Base-by-base conservation (phyloP, 2,888 invertebrate genomes). In the Beris morrisii region DNA sequence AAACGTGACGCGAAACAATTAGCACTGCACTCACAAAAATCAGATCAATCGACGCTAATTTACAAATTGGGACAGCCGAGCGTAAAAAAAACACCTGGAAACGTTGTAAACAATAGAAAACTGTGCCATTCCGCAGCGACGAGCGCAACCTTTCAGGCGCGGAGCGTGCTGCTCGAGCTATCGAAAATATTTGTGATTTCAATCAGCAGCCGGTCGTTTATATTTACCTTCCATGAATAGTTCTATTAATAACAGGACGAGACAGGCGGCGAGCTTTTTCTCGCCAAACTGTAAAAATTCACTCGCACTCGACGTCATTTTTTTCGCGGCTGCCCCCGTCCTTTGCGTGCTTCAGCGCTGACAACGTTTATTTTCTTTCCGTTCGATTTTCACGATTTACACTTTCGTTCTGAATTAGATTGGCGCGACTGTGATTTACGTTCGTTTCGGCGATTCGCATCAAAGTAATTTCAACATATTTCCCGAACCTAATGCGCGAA, bases 201-300 rank as follows among this genome's bases (percentile, higher is more conserved):
- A 22, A 22, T 22, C 22, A 22, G 22, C 22, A 22, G 38, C 1
- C 38, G 5, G 38, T 3, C 38, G 38, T 46, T 6, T 58, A n/a
- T 30, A 81, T 83, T 82, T 79, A 89, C 89, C 87, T 80, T 89
- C 87, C 81, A 88, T 83, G 75, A 88, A 83, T 78, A 88, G 77
- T 83, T 89, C 87, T 80, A 88, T 80, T 69, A 87, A 80, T 82
- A 89, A 82, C 74, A 89, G 81, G 74, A 88, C 81, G 78, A 89
- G 81, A 82, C 86, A 88, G 75, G 87, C 86, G 71, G 86, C 84
- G 74, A 88, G 76, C 83, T 85, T 87, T 78, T 86, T 85, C 82
- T 86, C 86, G 46, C 55, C 56, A 11, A 65, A 63, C 43, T 65
- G 67, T 22, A 69, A 45, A 46, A 66, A 48, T 53, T 69, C 69